Base-by-base conservation (phyloP, 1,140 invertebrate species). In the Cheumatopsyche charites region DNA sequence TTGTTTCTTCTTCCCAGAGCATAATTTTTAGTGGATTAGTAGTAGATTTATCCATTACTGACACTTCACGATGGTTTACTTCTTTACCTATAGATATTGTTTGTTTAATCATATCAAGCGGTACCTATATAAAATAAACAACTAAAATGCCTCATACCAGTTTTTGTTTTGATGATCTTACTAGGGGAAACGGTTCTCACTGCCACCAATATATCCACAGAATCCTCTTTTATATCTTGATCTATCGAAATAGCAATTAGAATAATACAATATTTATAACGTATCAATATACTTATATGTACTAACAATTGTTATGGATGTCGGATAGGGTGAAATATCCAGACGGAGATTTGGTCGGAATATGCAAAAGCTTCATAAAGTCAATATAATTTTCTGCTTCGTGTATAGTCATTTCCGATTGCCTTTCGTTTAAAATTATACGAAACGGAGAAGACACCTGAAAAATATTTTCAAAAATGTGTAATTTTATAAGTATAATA, bases 381-480 rank as follows among this genome's bases (percentile, higher is more conserved):
- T 77, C 72, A 58, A 74, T 71, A 62, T 79, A 80, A 42, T 82
- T 81, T 19, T 88, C 85, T 23, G 84, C 85, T 58, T 84, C 81
- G 78, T 89, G 86, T 36, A 79, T 79, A 29, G 84, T 82, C 1
- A 90, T 85, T 9, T 87, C 79, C 1, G 88, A 87, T 12, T 76
- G 69, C 9, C 84, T 85, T 79, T 91, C 89, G 73, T 86, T 89
- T 6, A 91, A 75, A 9, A 82, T 84, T 23, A 92, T 75, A 47
- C 83, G 82, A 70, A 86, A 89, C 4, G 84, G 86, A 52, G 88
- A 89, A 7, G 86, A 78, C 0, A 83, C 82, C 83, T 15, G 43
- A 67, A 73, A 76, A 76, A 62, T 63, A 61, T 26, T 61, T 65
- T 11, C n/a, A 9, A 21, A 23, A 21, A 29, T 13, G 47, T 47